phyloP scores from a whole-genome alignment of 2,888 invertebrate species.

The Pterostichus niger region DNA sequence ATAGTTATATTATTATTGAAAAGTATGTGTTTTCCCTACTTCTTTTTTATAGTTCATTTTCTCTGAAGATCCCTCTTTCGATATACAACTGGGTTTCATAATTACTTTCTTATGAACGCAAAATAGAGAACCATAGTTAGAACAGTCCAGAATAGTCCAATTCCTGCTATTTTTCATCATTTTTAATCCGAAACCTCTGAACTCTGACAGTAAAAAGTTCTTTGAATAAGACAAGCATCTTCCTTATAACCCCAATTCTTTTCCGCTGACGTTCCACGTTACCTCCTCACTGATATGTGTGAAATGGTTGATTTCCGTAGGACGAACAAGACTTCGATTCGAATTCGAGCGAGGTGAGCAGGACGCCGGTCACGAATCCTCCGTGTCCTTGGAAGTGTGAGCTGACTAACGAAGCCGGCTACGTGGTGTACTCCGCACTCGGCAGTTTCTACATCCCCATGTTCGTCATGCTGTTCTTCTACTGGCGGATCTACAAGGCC shows the following conservation, averaged over 20 bases:
- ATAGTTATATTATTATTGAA: no score
- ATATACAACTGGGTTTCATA: no score
- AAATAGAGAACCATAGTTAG: no score
- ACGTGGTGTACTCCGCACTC: conserved; percentile 97
- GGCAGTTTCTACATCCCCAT: conserved; percentile 99
- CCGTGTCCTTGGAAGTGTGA: conserved; percentile 93
- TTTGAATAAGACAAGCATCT: no score
- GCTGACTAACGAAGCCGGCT: conserved; percentile 95
- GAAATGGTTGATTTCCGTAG: conserved; percentile 1
- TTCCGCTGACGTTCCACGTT: background rate
- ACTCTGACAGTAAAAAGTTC: no score
- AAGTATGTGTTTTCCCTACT: no score
- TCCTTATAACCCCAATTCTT: background rate
- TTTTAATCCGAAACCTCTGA: no score
- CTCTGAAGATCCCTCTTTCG: no score
- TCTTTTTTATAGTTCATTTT: no score
- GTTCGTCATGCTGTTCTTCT: conserved; percentile 99
- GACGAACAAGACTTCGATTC: background rate
- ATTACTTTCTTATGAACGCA: no score
- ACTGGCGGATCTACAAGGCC: conserved; percentile 97
- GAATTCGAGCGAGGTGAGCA: conserved; percentile 19
- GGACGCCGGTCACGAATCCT: conserved; percentile 75
- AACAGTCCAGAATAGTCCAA: no score
- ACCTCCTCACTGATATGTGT: background rate
- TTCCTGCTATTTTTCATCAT: no score